phyloP scores from a whole-genome alignment of 2,888 invertebrate genomes.

The Tachystola acroxantha region DNA sequence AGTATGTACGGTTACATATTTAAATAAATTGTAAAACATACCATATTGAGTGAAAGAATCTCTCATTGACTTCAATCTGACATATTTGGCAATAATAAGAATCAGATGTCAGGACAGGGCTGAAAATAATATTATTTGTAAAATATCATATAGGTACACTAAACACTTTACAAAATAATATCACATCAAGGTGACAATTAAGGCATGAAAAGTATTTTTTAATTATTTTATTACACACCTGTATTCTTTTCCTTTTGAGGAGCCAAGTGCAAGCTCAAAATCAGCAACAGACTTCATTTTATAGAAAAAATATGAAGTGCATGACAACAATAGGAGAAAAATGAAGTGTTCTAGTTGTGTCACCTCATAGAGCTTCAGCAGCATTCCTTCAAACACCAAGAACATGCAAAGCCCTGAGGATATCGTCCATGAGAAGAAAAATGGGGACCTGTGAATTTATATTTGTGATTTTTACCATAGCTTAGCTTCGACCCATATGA shows the following conservation, averaged over 20 bases:
- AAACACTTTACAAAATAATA: too few species aligned
- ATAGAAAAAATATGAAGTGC: conserved; percentile 60
- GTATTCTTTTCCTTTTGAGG: conserved; percentile 65
- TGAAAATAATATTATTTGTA: conserved; percentile 32
- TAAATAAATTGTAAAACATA: too few species aligned
- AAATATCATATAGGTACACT: too few species aligned
- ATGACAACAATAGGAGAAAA: conserved; percentile 46
- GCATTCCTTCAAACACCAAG: conserved; percentile 82
- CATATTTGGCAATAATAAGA: conserved; percentile 91
- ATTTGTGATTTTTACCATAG: too few species aligned
- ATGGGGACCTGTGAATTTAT: conserved; percentile 79
- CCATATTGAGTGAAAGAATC: conserved; percentile 91
- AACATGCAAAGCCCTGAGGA: conserved; percentile 82
- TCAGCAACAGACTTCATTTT: conserved; percentile 65
- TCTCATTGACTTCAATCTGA: conserved; percentile 86
- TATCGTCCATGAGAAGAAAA: conserved; percentile 86
- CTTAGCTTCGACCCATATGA: too few species aligned
- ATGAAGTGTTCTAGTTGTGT: conserved; percentile 64
- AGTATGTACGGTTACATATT: too few species aligned
- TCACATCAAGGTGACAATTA: too few species aligned
- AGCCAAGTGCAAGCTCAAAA: conserved; percentile 57
- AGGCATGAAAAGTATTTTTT: too few species aligned
- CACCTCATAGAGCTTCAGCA: conserved; percentile 85
- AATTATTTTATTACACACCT: conserved; percentile 49
- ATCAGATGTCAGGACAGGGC: conserved; percentile 79